Evolutionary conservation across 30 jellyfish, hydroid and myxozoan species (phyloP).

Genomic region (Sanderia malayensis): DNA sequence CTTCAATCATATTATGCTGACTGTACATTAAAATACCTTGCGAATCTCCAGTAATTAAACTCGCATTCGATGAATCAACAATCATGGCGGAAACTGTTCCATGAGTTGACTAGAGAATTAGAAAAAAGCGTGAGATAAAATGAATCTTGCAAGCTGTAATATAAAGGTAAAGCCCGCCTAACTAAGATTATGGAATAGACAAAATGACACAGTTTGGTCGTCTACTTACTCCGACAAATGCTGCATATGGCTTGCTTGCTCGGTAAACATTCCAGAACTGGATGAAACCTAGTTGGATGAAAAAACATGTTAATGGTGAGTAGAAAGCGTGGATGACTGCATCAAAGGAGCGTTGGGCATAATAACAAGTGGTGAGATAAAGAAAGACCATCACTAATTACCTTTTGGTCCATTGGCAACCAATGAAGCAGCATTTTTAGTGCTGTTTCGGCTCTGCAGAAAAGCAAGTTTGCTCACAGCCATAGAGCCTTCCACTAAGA

Average conservation of each 20-base stretch:
- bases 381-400: too few species aligned
- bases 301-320: too few species aligned
- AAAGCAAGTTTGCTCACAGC: constrained; percentile 78
- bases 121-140: not conserved
- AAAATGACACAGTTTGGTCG: not conserved
- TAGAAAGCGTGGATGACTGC: too few species aligned
- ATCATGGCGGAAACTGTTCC: constrained; percentile 48
- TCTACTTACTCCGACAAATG: constrained; percentile 52
- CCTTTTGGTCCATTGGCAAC: constrained; percentile 87
- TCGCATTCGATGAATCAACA: constrained; percentile 38
- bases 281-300: constrained; percentile 66
- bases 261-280: constrained; percentile 79
- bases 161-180: not conserved
- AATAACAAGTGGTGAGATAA: too few species aligned
- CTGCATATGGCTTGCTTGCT: constrained; percentile 55
- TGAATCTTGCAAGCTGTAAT: not conserved
- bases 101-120: constrained; percentile 32
- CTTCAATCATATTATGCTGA: too few species aligned
- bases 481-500: constrained; percentile 77
- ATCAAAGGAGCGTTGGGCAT: too few species aligned
- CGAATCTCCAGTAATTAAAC: constrained; percentile 67
- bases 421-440: constrained; percentile 72
- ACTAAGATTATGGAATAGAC: not conserved
- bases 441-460: constrained; percentile 55
- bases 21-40: too few species aligned